Base-by-base conservation (phyloP, 2,888 invertebrate genomes). In the Drosophila glabriapex region DNA sequence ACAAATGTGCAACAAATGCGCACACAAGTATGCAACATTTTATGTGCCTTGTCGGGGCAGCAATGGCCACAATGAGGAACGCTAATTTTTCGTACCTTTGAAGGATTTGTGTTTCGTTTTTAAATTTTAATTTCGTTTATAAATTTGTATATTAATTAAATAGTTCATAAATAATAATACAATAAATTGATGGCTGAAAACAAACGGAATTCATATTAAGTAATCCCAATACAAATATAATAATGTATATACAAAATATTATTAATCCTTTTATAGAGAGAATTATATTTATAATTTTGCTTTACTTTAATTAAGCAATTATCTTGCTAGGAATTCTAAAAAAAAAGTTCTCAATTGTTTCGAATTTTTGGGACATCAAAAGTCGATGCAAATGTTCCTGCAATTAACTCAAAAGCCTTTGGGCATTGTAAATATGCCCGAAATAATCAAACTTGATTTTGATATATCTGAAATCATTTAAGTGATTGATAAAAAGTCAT, bases 11-110 rank as follows among this genome's bases (percentile, higher is more conserved):
- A 63, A 64, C 62, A 39, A 12, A 4, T 0, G 39, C 43, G 41
- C 67, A 19, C n/a, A 39, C 1, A 75, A 55, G 73, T 74, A 89
- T 83, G 87, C 87, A 71, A 70, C 53, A 31, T 14, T 79, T 80
- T 66, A 43, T 5, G n/a, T 2, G 28, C 16, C 52, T 35, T n/a
- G 19, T 22, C 0, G 39, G 22, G 1, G 43, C 9, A 52, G 19
- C 33, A 49, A 33, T 33, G 22, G 22, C 14, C 22, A 28, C 28
- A 14, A 2, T 14, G 31, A n/a, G 12, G 6, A 6, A 1, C 1
- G 2, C 3, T 1, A 0, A 4, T 22, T 12, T 22, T 3, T 5
- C 16, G 16, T 28, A 28, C 28, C 5, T 25, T 1, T 3, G 1
- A 5, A 28, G 10, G 5, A 10, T 50, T 3, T 28, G 19, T 5